These are phyloP conservation scores for Drosophila nigricruria DNA, from an alignment of 2,888 invertebrate species.

Conservation along the genomic window DNA sequence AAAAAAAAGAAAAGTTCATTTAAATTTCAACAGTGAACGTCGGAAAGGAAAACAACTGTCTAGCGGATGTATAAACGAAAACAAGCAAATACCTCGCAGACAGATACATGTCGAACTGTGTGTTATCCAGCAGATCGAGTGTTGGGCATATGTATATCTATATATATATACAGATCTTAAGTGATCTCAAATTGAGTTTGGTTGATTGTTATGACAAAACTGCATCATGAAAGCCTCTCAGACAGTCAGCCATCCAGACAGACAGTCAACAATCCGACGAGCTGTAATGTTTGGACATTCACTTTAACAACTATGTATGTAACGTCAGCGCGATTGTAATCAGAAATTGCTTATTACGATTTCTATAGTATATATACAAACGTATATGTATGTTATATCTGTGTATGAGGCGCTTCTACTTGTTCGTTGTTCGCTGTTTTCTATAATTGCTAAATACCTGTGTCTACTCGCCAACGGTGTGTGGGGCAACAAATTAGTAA, in stretches of 20 bases:
- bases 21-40: conserved; percentile 27
- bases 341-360: conserved; percentile 61
- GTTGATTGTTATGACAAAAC: conserved; percentile 48
- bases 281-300: conserved; percentile 49
- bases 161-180: conserved; percentile 26
- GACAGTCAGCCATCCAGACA: conserved; percentile 5
- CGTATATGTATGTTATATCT: conserved; percentile 1
- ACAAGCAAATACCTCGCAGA: conserved; percentile 20
- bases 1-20: conserved; percentile 31
- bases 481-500: conserved; percentile 37
- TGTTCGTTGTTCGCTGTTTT: conserved; percentile 29
- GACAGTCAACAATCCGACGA: conserved; percentile 19
- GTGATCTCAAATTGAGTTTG: conserved; percentile 45
- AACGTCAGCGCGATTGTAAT: conserved; percentile 46
- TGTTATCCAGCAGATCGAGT: conserved; percentile 3
- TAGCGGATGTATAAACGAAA: conserved; percentile 49
- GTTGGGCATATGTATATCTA: neutral
- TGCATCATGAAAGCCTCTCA: conserved; percentile 41
- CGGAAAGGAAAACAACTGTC: conserved; percentile 18
- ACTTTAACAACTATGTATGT: conserved; percentile 36
- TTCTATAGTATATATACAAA: conserved; percentile 35
- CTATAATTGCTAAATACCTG: conserved; percentile 54
- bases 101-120: conserved; percentile 4
- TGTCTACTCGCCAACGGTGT: conserved; percentile 3
- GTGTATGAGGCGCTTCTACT: conserved; percentile 10